Evolutionary conservation across 2,888 invertebrate genomes (phyloP), one percentile per base, ranked within the genome.

Genomic region (Watsonalla binaria): DNA sequence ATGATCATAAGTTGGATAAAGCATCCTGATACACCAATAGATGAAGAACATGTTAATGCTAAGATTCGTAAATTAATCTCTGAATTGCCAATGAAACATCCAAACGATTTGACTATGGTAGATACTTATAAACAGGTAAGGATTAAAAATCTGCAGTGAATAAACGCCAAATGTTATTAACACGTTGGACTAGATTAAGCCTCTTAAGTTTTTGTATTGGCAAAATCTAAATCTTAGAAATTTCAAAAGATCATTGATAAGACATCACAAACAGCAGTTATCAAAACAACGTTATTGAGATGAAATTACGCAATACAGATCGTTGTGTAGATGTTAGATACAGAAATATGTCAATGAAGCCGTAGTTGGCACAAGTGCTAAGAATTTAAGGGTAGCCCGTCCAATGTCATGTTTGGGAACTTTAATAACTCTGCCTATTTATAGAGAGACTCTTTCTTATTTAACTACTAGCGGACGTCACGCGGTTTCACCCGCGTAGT

Each of bases 291-390:
- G 14, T 9, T 13, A 14, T 11, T 48, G 48, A 14, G 14, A 35
- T 7, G 61, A 57, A 68, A 70, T 76, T 74, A 74, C 74, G 74
- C 76, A 78, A 79, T 61, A 51, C 54, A 49, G 11, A 35, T 42
- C 54, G 62, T 59, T 65, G 68, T 72, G 60, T 57, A 53, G 57
- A 61, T 58, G 70, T 68, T 62, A 70, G 77, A 76, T 71, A 76
- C 69, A 74, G 69, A 81, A 80, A 68, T 77, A 77, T 82, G 82
- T 80, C 83, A 82, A 82, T 80, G 81, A 70, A 76, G 68, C 75
- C 68, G 66, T 64, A 65, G 70, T 72, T 79, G 80, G 80, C 80
- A 79, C 75, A 66, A 68, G 70, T 54, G 54, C 63, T 66, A 67
- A 68, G 72, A 74, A 76, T 76, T 75, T 73, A 75, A 74, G 78